A percentile compares a stretch with the other conserved stretches of the same genome.
These are phyloP conservation scores for Spinus olivaceus DNA, from an alignment of 2,797 vertebrate genomes.

Conservation along the genomic window DNA sequence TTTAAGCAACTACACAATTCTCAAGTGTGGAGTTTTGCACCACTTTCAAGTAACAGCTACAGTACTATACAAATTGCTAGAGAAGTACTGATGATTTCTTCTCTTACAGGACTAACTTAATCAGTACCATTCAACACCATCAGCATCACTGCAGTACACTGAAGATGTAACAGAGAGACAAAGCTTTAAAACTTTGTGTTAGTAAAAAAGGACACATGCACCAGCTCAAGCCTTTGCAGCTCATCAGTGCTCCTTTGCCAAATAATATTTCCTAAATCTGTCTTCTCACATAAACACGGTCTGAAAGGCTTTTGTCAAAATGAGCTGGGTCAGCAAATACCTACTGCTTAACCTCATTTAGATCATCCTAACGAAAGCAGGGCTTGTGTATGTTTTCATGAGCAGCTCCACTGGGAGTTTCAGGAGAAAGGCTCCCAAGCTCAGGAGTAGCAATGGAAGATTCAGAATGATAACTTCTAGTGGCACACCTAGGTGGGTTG, in stretches of 20 bases:
- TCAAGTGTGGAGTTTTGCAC: background rate
- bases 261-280: background rate
- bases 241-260: background rate
- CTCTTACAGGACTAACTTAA: background rate
- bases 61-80: background rate
- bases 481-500: background rate
- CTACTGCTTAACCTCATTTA: slow-evolving; percentile 5
- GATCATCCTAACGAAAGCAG: background rate
- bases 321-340: slow-evolving; percentile 27
- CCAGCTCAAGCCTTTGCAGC: background rate
- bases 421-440: background rate
- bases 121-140: background rate
- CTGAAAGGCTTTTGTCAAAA: slow-evolving; percentile 18
- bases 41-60: background rate
- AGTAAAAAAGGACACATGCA: background rate
- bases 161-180: background rate
- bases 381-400: background rate
- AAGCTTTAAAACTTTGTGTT: background rate
- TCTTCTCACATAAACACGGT: background rate
- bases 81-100: background rate
- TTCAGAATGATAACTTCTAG: background rate
- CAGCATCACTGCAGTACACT: background rate
- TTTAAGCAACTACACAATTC: background rate
- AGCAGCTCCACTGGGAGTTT: background rate
- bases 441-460: background rate